Evolutionary conservation across 2,113 vertebrate species (phyloP), one percentile per base, ranked within the genome.

Genomic region (Martes martes): DNA sequence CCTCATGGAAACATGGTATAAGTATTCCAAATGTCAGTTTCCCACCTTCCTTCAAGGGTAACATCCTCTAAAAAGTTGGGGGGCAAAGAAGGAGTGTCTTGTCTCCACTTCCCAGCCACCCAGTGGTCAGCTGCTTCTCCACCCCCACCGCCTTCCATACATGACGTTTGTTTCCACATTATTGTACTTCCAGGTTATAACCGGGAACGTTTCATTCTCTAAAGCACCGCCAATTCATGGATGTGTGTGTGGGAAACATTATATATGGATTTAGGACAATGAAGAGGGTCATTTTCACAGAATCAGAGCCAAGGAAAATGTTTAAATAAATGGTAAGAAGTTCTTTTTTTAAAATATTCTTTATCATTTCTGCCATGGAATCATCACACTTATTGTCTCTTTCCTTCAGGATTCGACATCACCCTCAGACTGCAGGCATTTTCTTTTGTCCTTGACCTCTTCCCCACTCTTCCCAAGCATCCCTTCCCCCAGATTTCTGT

Each of bases 71-170:
- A 74, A 57, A 31, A 61, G 16, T 18, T 11, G 28, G 24, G 18
- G 18, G 11, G 6, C 1, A 36, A 28, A 71, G 8, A 36, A 7
- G 0, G 0, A 73, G 18, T 39, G 19, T n/a, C 26, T 85, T 8
- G 4, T 59, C 42, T 94, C 15, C 8, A 23, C 28, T 50, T 73
- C 47, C 52, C 8, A 86, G 45, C 16, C 19, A 63, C 8, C 11
- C 9, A 24, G 2, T 90, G 36, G 28, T 31, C 36, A 73, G 2
- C 18, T n/a, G 7, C 6, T 71, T 65, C 19, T 19, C 24, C n/a
- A 0, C 23, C 24, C 21, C 11, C 36, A 16, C 7, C 0, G 4
- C 26, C 31, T 78, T 19, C 28, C 16, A 6, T 9, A 1, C 14
- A 33, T 16, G 31, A 3, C 52, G 16, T 33, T 82, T 1, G 13